Base-by-base conservation (phyloP, 2,888 invertebrate genomes). In the Drosophila meridiana region DNA sequence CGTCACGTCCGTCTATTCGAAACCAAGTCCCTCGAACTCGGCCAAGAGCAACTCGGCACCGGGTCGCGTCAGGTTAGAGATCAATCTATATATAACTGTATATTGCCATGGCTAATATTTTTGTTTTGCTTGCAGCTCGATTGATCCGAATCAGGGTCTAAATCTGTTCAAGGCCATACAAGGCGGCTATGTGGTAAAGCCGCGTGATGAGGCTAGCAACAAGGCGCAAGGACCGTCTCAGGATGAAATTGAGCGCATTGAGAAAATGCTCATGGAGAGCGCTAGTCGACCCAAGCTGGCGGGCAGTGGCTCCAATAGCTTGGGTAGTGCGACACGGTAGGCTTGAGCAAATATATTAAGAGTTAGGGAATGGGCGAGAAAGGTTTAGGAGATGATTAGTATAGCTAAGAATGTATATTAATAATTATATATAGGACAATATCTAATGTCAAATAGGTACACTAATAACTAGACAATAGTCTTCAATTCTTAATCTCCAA, bases 181-280 rank as follows among this genome's bases (percentile, higher is more conserved):
- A 94, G 96, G 95, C 2, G 94, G 94, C 58, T 95, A 95, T 92
- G 94, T 95, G 43, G 95, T 95, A 7, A 94, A 95, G 79, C 94
- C 95, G 9, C 94, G 94, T 69, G 96, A 96, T 91, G 96, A 95
- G 90, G 95, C 95, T 83, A 95, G 94, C 89, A 94, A 95, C 60
- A 95, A 95, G 91, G 96, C 95, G 3, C 95, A 95, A 91, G 95
- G 94, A 32, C 94, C 95, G n/a, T 94, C 94, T 8, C 93, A 93
- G 50, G 94, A 94, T 79, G 95, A 95, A 88, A 93, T 94, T 78
- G 95, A 94, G 93, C 94, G 93, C 92, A 94, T 95, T 92, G 95
- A 94, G 82, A 93, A 93, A 89, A 93, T 95, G 83, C 91, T 95
- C 56, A 92, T 94, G 89, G 94, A 94, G 76, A 91, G 85, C 55